Evolutionary conservation across 2,888 invertebrate species (phyloP), one percentile per base, ranked within the genome.

Genomic region (Polietes domitor): DNA sequence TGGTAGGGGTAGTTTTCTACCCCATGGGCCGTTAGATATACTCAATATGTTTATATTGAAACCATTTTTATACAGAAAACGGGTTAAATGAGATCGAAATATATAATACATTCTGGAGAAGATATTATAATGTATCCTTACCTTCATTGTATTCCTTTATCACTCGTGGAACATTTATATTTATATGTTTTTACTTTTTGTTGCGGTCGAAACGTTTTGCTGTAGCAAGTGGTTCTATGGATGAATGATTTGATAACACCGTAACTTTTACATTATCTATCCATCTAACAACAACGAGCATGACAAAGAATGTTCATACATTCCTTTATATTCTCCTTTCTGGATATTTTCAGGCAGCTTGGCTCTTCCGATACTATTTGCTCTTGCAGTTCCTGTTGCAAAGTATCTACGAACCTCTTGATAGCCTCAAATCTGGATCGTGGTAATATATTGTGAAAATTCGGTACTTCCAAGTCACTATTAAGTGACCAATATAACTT

Each of bases 401-500:
- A 50, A 50, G 9, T 19, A 77, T 17, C 15, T 3, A 63, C n/a
- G 61, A 63, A 63, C 32, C 61, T 32, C 61, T 63, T 32, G 32
- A 32, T 15, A 32, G 32, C 61, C 32, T 32, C 32, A 32, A 63
- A 63, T 63, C 61, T 32, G 32, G 61, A 63, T 63, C 32, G 32
- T 21, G 61, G 61, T 32, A 63, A 26, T 24, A 32, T 4, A 63
- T 63, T 63, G 61, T 32, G 17, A 63, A 63, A 32, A 63, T 32
- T 32, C 32, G 61, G 61, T 21, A 58, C 58, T 58, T 58, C 58
- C 58, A 58, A 21, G 7, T 21, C 53, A 17, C 17, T 17, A 21
- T 10, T 19, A 17, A 53, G 5, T 53, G 21, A 53, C 21, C 53
- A 53, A 12, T 41, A 41, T 2, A 41, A 41, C 41, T 41, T 41